Conservation (phyloP, 2,113 vertebrate species). For the Mus musculus region DNA sequence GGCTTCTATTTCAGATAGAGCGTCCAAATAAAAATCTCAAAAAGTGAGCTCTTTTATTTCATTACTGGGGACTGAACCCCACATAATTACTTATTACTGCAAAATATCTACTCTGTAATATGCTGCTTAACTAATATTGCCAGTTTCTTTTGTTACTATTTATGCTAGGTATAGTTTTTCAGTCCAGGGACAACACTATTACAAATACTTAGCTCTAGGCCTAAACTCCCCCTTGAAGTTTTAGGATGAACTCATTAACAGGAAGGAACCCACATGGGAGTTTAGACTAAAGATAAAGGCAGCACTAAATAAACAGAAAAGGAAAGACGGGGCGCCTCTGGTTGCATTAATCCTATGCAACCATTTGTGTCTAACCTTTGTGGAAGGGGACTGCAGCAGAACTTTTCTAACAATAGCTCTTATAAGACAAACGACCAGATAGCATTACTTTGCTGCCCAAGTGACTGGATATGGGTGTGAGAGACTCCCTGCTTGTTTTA, state of each 20-base stretch:
- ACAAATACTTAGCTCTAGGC: constrained; percentile 54
- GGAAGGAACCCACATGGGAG: constrained; percentile 45
- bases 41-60: constrained; percentile 20
- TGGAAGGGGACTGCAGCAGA: constrained; percentile 9
- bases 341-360: background rate
- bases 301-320: constrained; percentile 36
- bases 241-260: constrained; percentile 57
- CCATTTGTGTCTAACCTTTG: background rate
- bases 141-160: constrained; percentile 50
- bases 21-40: constrained; percentile 49
- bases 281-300: constrained; percentile 4
- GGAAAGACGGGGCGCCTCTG: background rate
- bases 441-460: constrained; percentile 32
- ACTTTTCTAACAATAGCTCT: background rate
- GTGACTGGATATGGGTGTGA: background rate
- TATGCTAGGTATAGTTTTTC: constrained; percentile 38
- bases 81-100: constrained; percentile 29
- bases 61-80: background rate
- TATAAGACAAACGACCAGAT: constrained; percentile 8
- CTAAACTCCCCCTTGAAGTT: constrained; percentile 42
- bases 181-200: constrained; percentile 38
- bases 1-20: constrained; percentile 11
- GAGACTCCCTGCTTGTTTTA: background rate
- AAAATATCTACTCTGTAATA: constrained; percentile 24
- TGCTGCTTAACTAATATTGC: constrained; percentile 14